These are phyloP conservation scores for Mastacembelus armatus DNA, from an alignment of 2,797 vertebrate genomes.

Conservation along the genomic window DNA sequence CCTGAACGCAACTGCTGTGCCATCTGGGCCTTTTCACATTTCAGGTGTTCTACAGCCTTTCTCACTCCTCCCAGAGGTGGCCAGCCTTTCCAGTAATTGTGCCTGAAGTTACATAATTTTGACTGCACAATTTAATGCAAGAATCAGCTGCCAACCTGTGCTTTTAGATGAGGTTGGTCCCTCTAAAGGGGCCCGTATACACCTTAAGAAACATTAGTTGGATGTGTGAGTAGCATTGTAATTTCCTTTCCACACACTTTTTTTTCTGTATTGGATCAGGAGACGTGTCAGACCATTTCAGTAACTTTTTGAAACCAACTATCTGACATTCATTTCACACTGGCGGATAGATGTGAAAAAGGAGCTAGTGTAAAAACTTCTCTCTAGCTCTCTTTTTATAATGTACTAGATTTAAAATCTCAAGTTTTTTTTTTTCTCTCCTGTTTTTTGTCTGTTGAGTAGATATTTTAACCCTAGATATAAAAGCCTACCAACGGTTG, in stretches of 20 bases:
- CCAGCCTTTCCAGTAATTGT: conserved; percentile 5
- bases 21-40: conserved; percentile 39
- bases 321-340: background rate
- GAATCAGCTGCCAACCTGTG: background rate
- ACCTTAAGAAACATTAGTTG: background rate
- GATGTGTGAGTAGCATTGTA: too few relatives aligned
- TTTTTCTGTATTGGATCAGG: background rate
- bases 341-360: background rate
- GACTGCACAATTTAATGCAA: background rate
- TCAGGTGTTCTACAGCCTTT: conserved; percentile 30
- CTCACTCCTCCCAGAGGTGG: background rate
- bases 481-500: too few relatives aligned
- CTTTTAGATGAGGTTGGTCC: background rate
- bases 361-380: background rate
- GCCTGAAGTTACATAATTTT: conserved; percentile 8
- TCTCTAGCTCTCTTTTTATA: too few relatives aligned
- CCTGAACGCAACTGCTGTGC: conserved; percentile 13
- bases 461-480: too few relatives aligned
- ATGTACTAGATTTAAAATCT: too few relatives aligned
- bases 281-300: background rate
- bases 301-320: too few relatives aligned
- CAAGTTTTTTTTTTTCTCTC: too few relatives aligned
- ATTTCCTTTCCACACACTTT: too few relatives aligned
- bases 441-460: too few relatives aligned
- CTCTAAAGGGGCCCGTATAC: background rate